phyloP scores from a whole-genome alignment of 2,888 invertebrate genomes.

The Tolmerus cingulatus region DNA sequence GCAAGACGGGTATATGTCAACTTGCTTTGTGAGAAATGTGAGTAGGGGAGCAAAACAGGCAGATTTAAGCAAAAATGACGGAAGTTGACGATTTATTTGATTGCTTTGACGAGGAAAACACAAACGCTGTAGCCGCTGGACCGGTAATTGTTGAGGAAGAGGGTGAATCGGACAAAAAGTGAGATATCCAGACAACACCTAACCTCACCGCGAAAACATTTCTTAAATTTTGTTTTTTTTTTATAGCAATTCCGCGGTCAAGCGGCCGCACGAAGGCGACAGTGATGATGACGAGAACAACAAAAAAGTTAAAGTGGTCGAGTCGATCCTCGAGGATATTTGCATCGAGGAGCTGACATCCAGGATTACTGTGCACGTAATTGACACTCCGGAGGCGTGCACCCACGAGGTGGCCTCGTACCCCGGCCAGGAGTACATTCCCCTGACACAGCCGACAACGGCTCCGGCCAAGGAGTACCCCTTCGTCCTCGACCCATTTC shows the following conservation, averaged over 20 bases:
- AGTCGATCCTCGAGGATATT: slow-evolving; percentile 59
- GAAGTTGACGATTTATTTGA: slow-evolving; percentile 62
- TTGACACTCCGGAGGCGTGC: slow-evolving; percentile 92
- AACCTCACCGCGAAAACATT: background rate
- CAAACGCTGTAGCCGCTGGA: slow-evolving; percentile 46
- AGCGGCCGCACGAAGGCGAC: slow-evolving; percentile 48
- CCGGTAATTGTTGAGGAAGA: slow-evolving; percentile 46
- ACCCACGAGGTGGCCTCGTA: slow-evolving; percentile 97
- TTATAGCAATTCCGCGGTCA: slow-evolving; percentile 44
- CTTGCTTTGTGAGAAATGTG: background rate
- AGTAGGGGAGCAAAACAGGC: background rate
- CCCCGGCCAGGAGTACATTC: slow-evolving; percentile 81
- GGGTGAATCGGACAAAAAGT: background rate
- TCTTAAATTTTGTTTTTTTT: background rate
- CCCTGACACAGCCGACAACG: slow-evolving; percentile 66
- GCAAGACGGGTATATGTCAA: background rate
- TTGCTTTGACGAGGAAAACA: slow-evolving; percentile 58
- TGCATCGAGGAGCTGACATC: slow-evolving; percentile 80
- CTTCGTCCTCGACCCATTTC: slow-evolving; percentile 96
- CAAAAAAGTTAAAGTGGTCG: slow-evolving; percentile 54
- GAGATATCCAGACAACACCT: background rate
- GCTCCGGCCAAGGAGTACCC: slow-evolving; percentile 92
- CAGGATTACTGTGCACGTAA: slow-evolving; percentile 84
- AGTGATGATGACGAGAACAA: slow-evolving; percentile 48
- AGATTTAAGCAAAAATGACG: slow-evolving; percentile 51